These are phyloP conservation scores for Carposina sasakii DNA, from an alignment of 1,140 invertebrate species.

Conservation along the genomic window DNA sequence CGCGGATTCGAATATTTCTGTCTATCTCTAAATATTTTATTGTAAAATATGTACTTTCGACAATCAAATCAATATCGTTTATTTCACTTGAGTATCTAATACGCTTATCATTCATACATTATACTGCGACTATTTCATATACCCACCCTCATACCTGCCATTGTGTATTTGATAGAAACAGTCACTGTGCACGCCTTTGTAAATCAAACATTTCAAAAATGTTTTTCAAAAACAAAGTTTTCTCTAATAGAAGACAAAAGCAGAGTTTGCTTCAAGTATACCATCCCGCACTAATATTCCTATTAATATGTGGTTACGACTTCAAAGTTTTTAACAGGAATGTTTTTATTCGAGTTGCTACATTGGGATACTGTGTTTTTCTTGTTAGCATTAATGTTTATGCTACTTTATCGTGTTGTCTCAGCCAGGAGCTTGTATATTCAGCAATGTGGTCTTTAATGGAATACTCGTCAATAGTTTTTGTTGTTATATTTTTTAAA, in stretches of 20 bases:
- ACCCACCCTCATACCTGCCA: too few relatives aligned
- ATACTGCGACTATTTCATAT: too few relatives aligned
- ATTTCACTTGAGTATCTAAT: too few relatives aligned
- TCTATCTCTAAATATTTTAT: too few relatives aligned
- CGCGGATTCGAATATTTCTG: too few relatives aligned
- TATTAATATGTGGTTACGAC: slow-evolving; percentile 49
- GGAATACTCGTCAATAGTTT: slow-evolving; percentile 40
- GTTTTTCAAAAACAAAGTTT: slow-evolving; percentile 13
- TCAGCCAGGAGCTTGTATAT: slow-evolving; percentile 14
- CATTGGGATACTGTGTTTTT: slow-evolving; percentile 32
- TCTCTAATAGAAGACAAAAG: slow-evolving; percentile 14
- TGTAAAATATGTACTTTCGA: too few relatives aligned
- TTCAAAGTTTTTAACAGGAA: slow-evolving; percentile 37
- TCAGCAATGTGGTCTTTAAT: slow-evolving; percentile 42
- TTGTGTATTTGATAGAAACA: too few relatives aligned
- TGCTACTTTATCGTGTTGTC: slow-evolving; percentile 37
- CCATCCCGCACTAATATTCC: slow-evolving; percentile 31
- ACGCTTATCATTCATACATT: too few relatives aligned
- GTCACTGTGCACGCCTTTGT: too few relatives aligned
- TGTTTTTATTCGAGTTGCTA: slow-evolving; percentile 17
- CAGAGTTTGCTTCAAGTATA: slow-evolving; percentile 27
- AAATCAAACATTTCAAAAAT: too few relatives aligned
- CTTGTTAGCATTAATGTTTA: slow-evolving; percentile 30
- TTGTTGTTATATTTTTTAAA: slow-evolving; percentile 32
- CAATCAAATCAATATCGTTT: too few relatives aligned